Base-by-base conservation (phyloP, 2,797 vertebrate species). In the Rhinophrynus dorsalis region DNA sequence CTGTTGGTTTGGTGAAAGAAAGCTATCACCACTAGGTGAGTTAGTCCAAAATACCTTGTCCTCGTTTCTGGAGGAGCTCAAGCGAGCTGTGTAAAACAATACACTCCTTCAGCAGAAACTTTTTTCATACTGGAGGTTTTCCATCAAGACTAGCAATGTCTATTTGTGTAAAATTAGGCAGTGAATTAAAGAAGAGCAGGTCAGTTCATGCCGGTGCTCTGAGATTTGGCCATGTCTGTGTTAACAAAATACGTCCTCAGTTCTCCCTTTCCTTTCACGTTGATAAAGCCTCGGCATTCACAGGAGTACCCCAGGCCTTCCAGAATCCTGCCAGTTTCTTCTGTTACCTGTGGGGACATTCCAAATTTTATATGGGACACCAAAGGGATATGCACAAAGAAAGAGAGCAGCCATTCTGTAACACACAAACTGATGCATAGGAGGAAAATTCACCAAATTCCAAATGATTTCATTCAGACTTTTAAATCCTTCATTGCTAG, bases 231-330 rank as follows among this genome's bases (percentile, higher is more conserved):
- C 68, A 91, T 92, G 80, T 99, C 97, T 0, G 96, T 96, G 64
- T 95, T 97, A 75, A 99, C 91, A 75, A 98, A 99, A 82, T 96
- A 99, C 65, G 97, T 99, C 83, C 88, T 91, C 63, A 99, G 88
- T 71, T 98, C 96, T 10, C 97, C 97, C 82, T 99, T 99, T 67
- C 97, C 97, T 84, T 99, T 99, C 64, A 99, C 95, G 0, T 91
- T 94, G 69, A 99, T 98, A 64, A 98, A 83, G 40, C 97, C 97
- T 8, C 97, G 89, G 52, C 96, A 98, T 42, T 98, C 96, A 6
- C 96, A 98, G 0, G 91, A 95, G 79, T 99, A 99, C 8, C 97
- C 96, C 45, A 98, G 76, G 60, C 82, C 87, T 79, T 89, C 88
- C 27, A 99, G 88, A 76, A 95, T 92, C 17, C 74, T 82, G 4